Evolutionary conservation across 2,888 invertebrate species (phyloP).

Genomic region (Ditula angustiorana): DNA sequence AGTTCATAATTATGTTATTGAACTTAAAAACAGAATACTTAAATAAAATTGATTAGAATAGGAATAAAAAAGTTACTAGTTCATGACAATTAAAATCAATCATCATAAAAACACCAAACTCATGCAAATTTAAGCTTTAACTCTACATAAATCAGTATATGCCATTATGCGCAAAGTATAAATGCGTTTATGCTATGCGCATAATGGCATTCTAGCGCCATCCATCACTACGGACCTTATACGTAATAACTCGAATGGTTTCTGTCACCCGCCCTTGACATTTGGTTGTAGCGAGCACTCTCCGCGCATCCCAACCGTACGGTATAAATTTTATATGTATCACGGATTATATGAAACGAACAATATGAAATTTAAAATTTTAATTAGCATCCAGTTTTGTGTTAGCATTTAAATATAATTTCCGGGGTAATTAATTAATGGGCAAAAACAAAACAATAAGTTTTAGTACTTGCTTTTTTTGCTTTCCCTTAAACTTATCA

Average conservation of each 20-base stretch:
- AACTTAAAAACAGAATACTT: too few species aligned
- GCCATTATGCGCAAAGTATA: background rate
- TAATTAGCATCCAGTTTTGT: background rate
- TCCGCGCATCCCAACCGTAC: constrained; percentile 24
- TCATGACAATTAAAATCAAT: too few species aligned
- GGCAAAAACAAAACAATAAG: background rate
- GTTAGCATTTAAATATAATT: constrained; percentile 3
- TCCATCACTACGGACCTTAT: background rate
- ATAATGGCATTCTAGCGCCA: background rate
- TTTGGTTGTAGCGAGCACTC: constrained; percentile 16
- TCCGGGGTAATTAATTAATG: background rate
- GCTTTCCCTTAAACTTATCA: background rate
- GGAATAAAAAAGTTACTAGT: too few species aligned
- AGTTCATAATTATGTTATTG: too few species aligned
- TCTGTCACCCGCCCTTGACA: constrained; percentile 33
- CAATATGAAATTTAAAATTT: constrained; percentile 4
- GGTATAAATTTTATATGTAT: constrained; percentile 7
- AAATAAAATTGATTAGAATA: too few species aligned
- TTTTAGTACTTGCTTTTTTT: background rate
- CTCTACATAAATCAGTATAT: background rate
- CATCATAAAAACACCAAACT: too few species aligned
- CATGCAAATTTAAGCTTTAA: too few species aligned
- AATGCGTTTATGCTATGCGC: too few species aligned
- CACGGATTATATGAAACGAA: background rate
- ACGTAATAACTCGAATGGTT: background rate